Evolutionary conservation across 2,113 vertebrate species (phyloP).

Genomic region (Typhlomys cinereus): DNA sequence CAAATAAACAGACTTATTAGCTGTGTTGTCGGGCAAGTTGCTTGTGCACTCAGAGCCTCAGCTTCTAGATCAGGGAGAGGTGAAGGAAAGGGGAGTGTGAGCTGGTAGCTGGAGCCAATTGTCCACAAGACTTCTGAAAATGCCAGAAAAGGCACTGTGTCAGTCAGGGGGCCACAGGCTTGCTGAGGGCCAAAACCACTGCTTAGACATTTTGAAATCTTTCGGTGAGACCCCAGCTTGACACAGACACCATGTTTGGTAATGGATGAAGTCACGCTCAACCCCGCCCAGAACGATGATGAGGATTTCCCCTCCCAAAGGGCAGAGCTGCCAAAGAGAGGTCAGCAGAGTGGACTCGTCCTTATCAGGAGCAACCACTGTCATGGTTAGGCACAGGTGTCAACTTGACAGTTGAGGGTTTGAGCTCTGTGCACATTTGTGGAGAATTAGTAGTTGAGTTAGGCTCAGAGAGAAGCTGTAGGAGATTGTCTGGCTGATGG

Average conservation of each 20-base stretch:
- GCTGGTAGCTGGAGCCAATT: neutral
- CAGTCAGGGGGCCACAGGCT: fast-evolving
- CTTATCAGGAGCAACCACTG: too few relatives aligned
- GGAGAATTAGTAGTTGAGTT: too few relatives aligned
- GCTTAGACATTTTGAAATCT: neutral
- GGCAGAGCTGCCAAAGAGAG: neutral
- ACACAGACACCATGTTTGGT: neutral
- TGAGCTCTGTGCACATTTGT: too few relatives aligned
- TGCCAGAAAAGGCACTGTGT: too few relatives aligned
- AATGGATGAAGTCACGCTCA: too few relatives aligned
- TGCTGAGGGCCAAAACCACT: neutral
- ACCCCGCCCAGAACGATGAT: neutral
- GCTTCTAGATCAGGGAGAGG: neutral
- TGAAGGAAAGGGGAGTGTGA: neutral
- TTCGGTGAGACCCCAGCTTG: neutral
- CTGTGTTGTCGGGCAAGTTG: neutral
- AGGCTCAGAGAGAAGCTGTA: too few relatives aligned
- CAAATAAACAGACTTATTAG: neutral
- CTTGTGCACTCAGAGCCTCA: neutral
- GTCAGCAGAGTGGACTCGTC: too few relatives aligned
- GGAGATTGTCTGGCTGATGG: too few relatives aligned
- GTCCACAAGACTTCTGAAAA: neutral
- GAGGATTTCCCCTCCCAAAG: neutral
- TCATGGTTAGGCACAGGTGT: too few relatives aligned
- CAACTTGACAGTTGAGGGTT: too few relatives aligned